These are phyloP conservation scores for Callospermophilus lateralis DNA, from an alignment of 2,113 vertebrate genomes.

Conservation along the genomic window DNA sequence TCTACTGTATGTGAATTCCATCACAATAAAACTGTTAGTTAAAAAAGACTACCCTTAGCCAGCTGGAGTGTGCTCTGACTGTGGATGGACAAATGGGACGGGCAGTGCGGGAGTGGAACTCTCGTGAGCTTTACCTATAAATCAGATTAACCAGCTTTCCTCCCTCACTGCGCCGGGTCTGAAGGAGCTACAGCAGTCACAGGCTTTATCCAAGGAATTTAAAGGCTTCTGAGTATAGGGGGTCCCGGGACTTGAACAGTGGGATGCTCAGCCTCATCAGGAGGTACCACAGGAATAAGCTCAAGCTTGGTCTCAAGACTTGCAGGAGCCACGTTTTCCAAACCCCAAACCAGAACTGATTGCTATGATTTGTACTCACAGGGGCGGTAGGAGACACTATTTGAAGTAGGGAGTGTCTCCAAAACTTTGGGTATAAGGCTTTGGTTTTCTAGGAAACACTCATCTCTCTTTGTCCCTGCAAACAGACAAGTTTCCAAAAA, in stretches of 20 bases:
- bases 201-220: neutral
- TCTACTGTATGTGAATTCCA: constrained; percentile 41
- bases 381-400: neutral
- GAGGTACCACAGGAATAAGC: neutral
- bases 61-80: constrained; percentile 45
- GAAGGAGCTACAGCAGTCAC: neutral
- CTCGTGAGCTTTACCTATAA: constrained; percentile 32
- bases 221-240: neutral
- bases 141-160: constrained; percentile 41
- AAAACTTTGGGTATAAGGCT: neutral
- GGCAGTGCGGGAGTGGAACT: neutral
- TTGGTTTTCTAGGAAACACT: neutral
- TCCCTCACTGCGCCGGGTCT: neutral
- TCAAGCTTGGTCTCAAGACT: neutral
- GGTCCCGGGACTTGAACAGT: neutral
- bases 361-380: neutral
- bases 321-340: neutral
- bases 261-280: neutral
- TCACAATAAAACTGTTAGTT: constrained; percentile 53
- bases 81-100: neutral
- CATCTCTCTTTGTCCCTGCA: neutral
- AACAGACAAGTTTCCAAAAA: neutral
- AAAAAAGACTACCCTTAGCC: neutral
- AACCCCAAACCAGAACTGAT: neutral
- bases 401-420: neutral